Conservation (phyloP, 2,797 vertebrate species). For the Enteromius fasciolatus region DNA sequence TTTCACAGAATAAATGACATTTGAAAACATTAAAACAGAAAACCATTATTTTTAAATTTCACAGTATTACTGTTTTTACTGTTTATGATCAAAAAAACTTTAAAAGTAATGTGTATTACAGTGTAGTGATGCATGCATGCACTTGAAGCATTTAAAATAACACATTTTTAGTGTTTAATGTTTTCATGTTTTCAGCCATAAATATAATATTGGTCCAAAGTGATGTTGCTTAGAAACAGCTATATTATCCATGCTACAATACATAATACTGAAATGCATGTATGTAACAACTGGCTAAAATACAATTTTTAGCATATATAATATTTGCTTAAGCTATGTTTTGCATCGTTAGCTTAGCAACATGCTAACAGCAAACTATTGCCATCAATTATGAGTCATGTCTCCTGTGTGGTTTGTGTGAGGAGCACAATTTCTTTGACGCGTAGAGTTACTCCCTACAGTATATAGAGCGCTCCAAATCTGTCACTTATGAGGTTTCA, state of each 20-base stretch:
- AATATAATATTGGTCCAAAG: background rate
- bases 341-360: background rate
- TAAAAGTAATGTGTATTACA: background rate
- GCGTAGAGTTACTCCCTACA: background rate
- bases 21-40: background rate
- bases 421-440: constrained; percentile 14
- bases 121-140: background rate
- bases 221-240: background rate
- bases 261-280: background rate
- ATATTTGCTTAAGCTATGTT: background rate
- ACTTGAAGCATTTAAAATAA: background rate
- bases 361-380: background rate
- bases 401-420: constrained; percentile 7
- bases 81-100: background rate
- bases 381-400: constrained; percentile 4
- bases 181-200: too few relatives aligned
- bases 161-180: too few relatives aligned
- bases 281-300: background rate
- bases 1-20: background rate
- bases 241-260: background rate
- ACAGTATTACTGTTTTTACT: background rate
- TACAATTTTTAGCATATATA: background rate
- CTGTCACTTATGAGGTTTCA: constrained; percentile 30
- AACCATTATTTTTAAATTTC: background rate
- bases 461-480: constrained; percentile 28